Evolutionary conservation across 2,113 vertebrate genomes (phyloP), one percentile per base, ranked within the genome.

Genomic region (Oncorhynchus clarkii): DNA sequence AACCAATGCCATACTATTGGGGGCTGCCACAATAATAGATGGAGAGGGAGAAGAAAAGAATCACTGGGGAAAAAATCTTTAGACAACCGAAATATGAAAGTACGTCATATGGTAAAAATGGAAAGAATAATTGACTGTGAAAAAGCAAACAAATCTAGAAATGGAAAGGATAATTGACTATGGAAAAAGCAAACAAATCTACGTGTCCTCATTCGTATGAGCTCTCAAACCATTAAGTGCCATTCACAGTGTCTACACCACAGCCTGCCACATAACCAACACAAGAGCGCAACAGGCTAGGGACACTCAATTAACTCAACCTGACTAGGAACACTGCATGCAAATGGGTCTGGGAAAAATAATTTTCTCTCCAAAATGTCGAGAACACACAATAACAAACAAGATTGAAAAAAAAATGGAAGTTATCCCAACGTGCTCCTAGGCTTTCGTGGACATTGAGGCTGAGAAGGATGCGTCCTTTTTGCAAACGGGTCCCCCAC

Each of bases 311-410:
- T 73, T 76, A 1, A 11, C 70, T 54, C 60, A 77, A 57, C 26
- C 31, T 76, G 76, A 78, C 67, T 78, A 67, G 84, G 79, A 86
- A 80, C 80, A 68, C 84, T 22, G 51, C 76, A 70, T n/a, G 77
- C 84, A 82, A 9, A 3, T 82, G 76, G 16, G 1, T 73, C 76
- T 31, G 73, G 79, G 45, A 84, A 83, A 80, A 67, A 78, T 86
- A 70, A 88, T 85, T 87, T 87, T 68, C 75, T 75, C 77, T 81
- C 80, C 80, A 89, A 75, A 70, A 62, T 84, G 83, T 79, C 77
- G 78, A 82, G 75, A 80, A 77, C 80, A 77, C 83, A 82, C 80
- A 81, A 90, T 88, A 86, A 87, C 80, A 89, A 88, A 91, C 80
- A 83, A 76, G 82, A 86, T 86, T 80, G 22, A 24, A 27, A 86